Base-by-base conservation (phyloP, 2,113 vertebrate genomes). In the Panthera uncia region DNA sequence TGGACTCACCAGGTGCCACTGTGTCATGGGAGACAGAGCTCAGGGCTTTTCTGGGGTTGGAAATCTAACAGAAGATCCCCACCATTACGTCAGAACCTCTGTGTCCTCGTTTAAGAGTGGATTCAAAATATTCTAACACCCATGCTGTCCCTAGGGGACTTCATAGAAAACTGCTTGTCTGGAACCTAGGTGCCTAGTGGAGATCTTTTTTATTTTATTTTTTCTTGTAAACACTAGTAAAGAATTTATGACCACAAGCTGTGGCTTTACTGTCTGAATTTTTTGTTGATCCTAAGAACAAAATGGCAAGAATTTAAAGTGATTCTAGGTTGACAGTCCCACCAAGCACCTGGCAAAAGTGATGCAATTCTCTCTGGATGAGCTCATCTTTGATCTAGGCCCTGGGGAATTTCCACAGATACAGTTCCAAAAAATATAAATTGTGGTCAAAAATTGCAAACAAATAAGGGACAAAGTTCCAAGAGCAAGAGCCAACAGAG, bases 381-480 rank as follows among this genome's bases (percentile, higher is more conserved):
- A 93, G 41, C n/a, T 74, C 55, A 68, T 84, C 25, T 76, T 89
- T 25, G 38, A 33, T 68, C 33, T 79, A 74, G 91, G 79, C 71
- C 71, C 80, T 74, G 84, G 96, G 93, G 78, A 97, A 92, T 89
- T 95, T 96, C 94, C 91, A 95, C 79, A 95, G 65, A 68, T 69
- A 79, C 33, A 29, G 88, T 63, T 88, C 83, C 88, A 97, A 92
- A 65, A 92, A 81, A 89, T 92, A 92, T 76, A 92, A 94, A 76
- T 55, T 63, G 11, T 89, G 71, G n/a, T 93, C 31, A 38, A 82
- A 86, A 87, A 86, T 25, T 69, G 50, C 25, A 92, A 92, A 96
- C 66, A 89, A 93, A 52, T 68, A 89, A 90, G 65, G 38, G 21
- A 89, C 61, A 94, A 93, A 27, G 29, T 55, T n/a, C 85, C 71